phyloP scores from a whole-genome alignment of 2,113 vertebrate genomes.

The Lota lota region DNA sequence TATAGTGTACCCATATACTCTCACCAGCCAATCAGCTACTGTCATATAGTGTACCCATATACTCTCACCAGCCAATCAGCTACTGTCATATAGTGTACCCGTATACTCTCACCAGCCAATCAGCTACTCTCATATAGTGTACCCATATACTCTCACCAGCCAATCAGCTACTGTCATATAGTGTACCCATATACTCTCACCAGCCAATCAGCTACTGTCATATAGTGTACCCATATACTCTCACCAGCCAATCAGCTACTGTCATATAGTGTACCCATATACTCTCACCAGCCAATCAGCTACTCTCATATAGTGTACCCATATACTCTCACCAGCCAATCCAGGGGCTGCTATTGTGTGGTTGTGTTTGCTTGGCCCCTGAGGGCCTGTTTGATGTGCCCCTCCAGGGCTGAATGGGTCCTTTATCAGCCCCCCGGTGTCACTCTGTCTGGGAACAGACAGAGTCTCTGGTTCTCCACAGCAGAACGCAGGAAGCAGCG shows the following conservation, averaged over 20 bases:
- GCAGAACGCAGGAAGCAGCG: neutral
- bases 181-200: too few species aligned
- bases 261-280: too few species aligned
- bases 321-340: neutral
- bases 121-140: too few species aligned
- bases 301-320: neutral
- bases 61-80: neutral
- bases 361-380: conserved; percentile 40
- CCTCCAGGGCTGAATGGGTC: conserved; percentile 29
- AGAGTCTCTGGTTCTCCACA: conserved; percentile 24
- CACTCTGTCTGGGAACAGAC: conserved; percentile 20
- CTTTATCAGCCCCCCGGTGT: conserved; percentile 23
- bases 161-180: too few species aligned
- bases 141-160: conserved; percentile 9
- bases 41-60: too few species aligned
- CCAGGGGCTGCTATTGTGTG: conserved; percentile 24
- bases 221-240: neutral
- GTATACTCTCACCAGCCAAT: too few species aligned
- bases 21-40: too few species aligned
- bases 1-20: too few species aligned
- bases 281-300: too few species aligned
- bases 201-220: too few species aligned
- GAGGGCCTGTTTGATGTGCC: conserved; percentile 38
- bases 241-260: conserved; percentile 6
- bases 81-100: too few species aligned